Evolutionary conservation across 2,113 vertebrate species (phyloP).

Genomic region (cat (Felis catus)): DNA sequence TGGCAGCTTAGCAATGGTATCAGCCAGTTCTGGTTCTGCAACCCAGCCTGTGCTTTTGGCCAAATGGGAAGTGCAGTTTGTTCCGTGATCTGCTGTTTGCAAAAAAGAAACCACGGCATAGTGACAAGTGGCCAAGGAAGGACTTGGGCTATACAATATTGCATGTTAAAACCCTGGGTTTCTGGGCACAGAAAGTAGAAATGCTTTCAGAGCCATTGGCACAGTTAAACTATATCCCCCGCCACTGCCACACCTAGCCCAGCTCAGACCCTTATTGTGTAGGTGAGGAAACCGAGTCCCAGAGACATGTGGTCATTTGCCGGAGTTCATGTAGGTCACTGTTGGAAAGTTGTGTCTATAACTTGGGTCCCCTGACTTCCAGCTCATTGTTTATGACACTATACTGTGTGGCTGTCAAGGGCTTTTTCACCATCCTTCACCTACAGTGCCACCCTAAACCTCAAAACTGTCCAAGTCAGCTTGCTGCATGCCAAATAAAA

Average conservation of each 20-base stretch:
- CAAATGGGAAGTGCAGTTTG: neutral
- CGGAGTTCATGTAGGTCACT: neutral
- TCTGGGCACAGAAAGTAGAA: neutral
- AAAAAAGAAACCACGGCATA: neutral
- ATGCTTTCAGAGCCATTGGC: neutral
- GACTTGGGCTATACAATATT: neutral
- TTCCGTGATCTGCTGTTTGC: neutral
- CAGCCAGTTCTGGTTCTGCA: neutral
- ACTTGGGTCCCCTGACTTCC: neutral
- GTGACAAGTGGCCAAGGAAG: neutral
- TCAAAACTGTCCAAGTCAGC: neutral
- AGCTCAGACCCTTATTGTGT: neutral
- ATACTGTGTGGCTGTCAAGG: neutral
- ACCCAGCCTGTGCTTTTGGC: neutral
- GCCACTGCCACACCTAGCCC: neutral
- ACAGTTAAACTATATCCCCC: neutral
- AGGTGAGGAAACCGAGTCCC: neutral
- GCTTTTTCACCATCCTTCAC: neutral
- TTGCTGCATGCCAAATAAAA: neutral
- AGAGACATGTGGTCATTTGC: neutral
- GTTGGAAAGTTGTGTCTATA: neutral
- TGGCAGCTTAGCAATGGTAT: neutral
- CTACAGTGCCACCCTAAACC: neutral
- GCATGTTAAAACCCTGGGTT: neutral
- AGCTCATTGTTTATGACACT: neutral